Evolutionary conservation across 64 coral and sea anemone species (phyloP).

Genomic region (Cladopsammia gracilis): DNA sequence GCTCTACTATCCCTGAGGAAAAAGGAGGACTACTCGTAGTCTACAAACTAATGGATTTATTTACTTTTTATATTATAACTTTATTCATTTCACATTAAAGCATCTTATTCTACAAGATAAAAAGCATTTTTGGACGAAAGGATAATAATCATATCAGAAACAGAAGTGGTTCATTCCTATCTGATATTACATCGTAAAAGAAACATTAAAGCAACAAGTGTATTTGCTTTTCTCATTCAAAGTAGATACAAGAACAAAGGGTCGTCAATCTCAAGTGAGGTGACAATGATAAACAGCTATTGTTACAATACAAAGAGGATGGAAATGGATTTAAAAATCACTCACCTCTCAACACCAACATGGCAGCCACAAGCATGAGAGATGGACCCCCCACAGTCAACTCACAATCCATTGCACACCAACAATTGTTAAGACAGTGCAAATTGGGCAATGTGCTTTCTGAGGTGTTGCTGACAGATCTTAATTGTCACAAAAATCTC

Average conservation of each 20-base stretch:
- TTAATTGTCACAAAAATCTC: slow-evolving; percentile 9
- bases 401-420: not conserved
- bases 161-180: slow-evolving; percentile 1
- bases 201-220: slow-evolving; percentile 19
- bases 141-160: slow-evolving; percentile 8
- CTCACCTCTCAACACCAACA: slow-evolving; percentile 58
- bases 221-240: slow-evolving; percentile 29
- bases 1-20: too few relatives aligned
- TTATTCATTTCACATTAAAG: slow-evolving; percentile 13
- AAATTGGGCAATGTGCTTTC: slow-evolving; percentile 13
- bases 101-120: slow-evolving; percentile 24
- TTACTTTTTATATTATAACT: slow-evolving; percentile 20
- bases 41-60: too few relatives aligned
- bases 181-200: slow-evolving; percentile 36
- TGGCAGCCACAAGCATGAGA: slow-evolving; percentile 24
- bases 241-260: slow-evolving; percentile 54
- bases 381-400: slow-evolving; percentile 5
- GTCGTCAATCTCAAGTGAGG: slow-evolving; percentile 58
- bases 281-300: slow-evolving; percentile 71
- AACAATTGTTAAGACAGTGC: slow-evolving; percentile 2
- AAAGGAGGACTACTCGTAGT: too few relatives aligned
- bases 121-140: not conserved
- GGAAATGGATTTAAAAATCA: slow-evolving; percentile 66
- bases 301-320: slow-evolving; percentile 69
- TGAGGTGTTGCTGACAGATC: not conserved